Evolutionary conservation across 1,140 invertebrate genomes (phyloP).

Genomic region (Sminthurinus signatus): DNA sequence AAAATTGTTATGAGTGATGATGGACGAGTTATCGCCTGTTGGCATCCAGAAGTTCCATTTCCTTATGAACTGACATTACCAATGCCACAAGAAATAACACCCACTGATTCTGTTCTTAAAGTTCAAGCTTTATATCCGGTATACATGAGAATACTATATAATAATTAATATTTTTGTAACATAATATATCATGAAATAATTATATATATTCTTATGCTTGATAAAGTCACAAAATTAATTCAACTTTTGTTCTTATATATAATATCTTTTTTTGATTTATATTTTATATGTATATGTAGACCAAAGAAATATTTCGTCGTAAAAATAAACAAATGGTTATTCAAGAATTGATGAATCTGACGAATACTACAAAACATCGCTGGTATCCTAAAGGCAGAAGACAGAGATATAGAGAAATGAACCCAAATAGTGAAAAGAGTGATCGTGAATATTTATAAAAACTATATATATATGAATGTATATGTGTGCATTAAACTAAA

Average conservation of each 20-base stretch:
- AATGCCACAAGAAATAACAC: conserved; percentile 51
- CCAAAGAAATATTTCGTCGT: conserved; percentile 58
- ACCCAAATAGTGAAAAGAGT: conserved; percentile 33
- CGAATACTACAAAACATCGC: conserved; percentile 68
- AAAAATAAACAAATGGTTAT: conserved; percentile 55
- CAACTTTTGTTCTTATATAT: too few relatives aligned
- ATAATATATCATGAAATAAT: not conserved
- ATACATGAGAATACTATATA: not conserved
- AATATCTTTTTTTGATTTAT: not conserved
- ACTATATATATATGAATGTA: too few relatives aligned
- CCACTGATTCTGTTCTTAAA: conserved; percentile 38
- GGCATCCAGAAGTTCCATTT: conserved; percentile 73
- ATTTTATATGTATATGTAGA: conserved; percentile 46
- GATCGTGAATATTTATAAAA: conserved; percentile 39
- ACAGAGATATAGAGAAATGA: not conserved
- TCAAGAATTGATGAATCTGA: conserved; percentile 64
- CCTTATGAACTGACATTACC: conserved; percentile 78
- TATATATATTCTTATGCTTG: not conserved
- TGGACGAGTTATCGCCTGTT: conserved; percentile 54
- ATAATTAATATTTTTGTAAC: too few relatives aligned
- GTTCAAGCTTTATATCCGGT: conserved; percentile 38
- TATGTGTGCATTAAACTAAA: too few relatives aligned
- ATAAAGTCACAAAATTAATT: not conserved
- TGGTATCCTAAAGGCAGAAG: conserved; percentile 63
- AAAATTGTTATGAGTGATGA: conserved; percentile 14